Evolutionary conservation across 2,113 vertebrate species (phyloP), one percentile per base, ranked within the genome.

Genomic region (Agapornis roseicollis): DNA sequence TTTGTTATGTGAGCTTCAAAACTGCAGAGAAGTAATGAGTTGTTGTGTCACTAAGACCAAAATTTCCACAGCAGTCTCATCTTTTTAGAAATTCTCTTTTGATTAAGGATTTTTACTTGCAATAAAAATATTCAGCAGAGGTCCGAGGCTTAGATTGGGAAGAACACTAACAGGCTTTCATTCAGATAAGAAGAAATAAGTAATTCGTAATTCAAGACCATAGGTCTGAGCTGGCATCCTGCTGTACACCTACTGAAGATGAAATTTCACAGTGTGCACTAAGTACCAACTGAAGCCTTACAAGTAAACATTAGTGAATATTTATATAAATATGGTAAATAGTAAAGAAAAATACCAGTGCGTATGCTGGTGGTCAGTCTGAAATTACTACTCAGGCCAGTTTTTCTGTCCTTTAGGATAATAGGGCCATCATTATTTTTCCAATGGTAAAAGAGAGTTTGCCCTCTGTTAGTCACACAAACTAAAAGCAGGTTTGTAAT

Each of bases 71-170:
- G 37, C 29, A 64, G 52, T 41, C 49, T 82, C 1, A 0, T 69
- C 76, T 80, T 83, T 90, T 80, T 46, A 27, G 72, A 82, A 85
- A 61, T 47, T 50, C 16, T 88, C 37, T 76, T 77, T 88, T 79
- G 80, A 88, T 80, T 74, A 81, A 35, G 64, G 66, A 79, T 66
- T 92, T 96, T 52, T 52, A 7, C 42, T 91, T 96, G 63, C 92
- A 90, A 0, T 68, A 39, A 71, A 94, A 96, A 96, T 86, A 95
- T 68, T 87, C 89, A 87, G 17, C 42, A 69, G 64, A 31, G 66
- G 13, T 42, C 61, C 84, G 42, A 28, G 63, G 68, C 91, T 85
- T 76, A 77, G 74, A 41, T 22, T 0, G 3, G 52, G 35, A 89
- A 85, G 61, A 13, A 8, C 6, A 25, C 65, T 80, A 72, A 83